A percentile compares a stretch with the other conserved stretches of the same genome.
Evolutionary conservation across 2,113 vertebrate genomes (phyloP).

Genomic region (Megatriorchis doriae): DNA sequence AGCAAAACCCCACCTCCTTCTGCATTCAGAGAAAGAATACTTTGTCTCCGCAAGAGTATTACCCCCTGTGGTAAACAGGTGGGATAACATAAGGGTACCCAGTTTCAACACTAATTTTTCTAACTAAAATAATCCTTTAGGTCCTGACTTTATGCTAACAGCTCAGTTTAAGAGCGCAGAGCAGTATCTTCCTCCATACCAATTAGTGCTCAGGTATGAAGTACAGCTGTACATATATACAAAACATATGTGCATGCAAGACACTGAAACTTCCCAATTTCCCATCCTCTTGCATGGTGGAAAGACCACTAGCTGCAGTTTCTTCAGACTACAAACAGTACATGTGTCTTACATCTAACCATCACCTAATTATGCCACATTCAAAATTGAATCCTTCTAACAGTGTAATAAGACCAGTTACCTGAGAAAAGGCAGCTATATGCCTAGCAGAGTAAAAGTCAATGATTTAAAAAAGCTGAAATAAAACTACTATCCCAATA

Average conservation of each 20-base stretch:
- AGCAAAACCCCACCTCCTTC: neutral
- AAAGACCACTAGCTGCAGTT: neutral
- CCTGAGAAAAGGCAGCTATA: neutral
- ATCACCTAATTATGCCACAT: neutral
- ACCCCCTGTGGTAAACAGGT: neutral
- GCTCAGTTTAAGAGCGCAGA: rapidly evolving
- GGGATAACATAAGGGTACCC: neutral
- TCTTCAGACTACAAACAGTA: neutral
- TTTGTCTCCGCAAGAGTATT: neutral
- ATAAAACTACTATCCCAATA: neutral
- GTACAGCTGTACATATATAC: neutral
- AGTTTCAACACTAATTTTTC: neutral
- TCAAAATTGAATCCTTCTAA: neutral
- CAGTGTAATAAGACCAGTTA: neutral
- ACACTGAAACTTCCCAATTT: neutral
- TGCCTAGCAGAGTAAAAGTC: neutral
- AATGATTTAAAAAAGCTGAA: neutral
- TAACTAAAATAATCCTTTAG: neutral
- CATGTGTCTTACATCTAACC: neutral
- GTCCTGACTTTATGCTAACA: neutral
- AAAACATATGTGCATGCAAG: neutral
- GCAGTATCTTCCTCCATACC: neutral
- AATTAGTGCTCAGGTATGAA: neutral
- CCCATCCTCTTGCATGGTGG: neutral
- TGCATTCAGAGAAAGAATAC: neutral